Evolutionary conservation across 2,113 vertebrate species (phyloP).

Genomic region (Leiothrix lutea): DNA sequence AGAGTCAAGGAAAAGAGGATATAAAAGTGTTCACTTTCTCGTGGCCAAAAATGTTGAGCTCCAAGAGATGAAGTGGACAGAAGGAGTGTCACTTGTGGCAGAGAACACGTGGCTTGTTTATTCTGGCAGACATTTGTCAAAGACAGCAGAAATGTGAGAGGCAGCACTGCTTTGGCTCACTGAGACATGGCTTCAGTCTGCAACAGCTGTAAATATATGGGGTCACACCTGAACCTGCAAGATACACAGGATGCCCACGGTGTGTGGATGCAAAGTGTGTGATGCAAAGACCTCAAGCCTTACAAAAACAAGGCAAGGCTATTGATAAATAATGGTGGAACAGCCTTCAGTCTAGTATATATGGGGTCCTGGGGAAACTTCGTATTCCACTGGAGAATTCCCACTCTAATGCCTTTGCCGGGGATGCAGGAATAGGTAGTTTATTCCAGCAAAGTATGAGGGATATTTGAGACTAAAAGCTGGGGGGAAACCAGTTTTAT

Average conservation of each 20-base stretch:
- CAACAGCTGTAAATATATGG: neutral
- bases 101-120: neutral
- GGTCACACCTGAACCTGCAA: neutral
- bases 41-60: neutral
- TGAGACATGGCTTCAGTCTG: neutral
- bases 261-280: neutral
- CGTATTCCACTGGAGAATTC: neutral
- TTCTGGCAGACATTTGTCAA: neutral
- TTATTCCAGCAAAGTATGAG: neutral
- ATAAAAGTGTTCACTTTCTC: neutral
- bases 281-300: neutral
- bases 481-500: neutral
- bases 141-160: neutral
- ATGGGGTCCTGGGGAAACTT: neutral
- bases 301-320: neutral
- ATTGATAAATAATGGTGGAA: fast-evolving
- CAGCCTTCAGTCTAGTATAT: neutral
- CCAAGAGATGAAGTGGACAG: neutral
- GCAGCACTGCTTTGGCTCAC: neutral
- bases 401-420: neutral
- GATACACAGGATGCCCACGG: neutral
- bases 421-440: neutral
- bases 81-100: neutral
- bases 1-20: neutral
- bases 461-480: neutral